Evolutionary conservation across 2,888 invertebrate genomes (phyloP).

Genomic region (Aphelenchoides bicaudatus): DNA sequence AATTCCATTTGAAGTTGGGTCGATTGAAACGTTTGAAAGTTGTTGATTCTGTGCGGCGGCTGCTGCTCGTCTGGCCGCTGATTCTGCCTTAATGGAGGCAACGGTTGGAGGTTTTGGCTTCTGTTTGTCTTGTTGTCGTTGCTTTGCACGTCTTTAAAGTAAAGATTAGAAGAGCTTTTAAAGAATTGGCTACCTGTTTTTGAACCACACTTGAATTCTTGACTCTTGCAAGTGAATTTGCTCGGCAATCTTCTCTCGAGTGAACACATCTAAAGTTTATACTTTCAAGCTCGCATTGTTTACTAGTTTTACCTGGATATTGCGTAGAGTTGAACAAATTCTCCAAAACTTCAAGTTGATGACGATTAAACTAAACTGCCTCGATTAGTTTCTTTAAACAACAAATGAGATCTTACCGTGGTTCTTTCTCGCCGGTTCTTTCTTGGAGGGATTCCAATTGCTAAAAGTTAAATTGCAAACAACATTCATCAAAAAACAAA

Average conservation of each 20-base stretch:
- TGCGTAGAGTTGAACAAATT: slow-evolving; percentile 32
- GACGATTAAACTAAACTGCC: slow-evolving; percentile 55
- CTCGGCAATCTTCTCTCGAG: slow-evolving; percentile 51
- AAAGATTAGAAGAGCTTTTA: neutral
- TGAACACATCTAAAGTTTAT: slow-evolving; percentile 57
- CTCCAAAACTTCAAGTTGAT: slow-evolving; percentile 47
- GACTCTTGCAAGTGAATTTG: slow-evolving; percentile 54
- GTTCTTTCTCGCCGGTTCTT: slow-evolving; percentile 53
- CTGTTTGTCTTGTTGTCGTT: slow-evolving; percentile 56
- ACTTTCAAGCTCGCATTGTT: neutral
- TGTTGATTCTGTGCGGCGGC: slow-evolving; percentile 16
- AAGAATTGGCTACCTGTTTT: slow-evolving; percentile 6
- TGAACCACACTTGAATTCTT: slow-evolving; percentile 48
- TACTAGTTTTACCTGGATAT: no score
- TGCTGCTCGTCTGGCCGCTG: slow-evolving; percentile 18
- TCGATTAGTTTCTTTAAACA: no score
- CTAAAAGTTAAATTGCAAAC: neutral
- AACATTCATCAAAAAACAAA: neutral
- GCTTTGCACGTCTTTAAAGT: slow-evolving; percentile 56
- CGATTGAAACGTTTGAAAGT: neutral
- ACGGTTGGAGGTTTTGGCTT: slow-evolving; percentile 38
- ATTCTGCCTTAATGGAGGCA: slow-evolving; percentile 27
- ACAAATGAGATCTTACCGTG: no score
- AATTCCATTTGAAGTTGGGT: no score
- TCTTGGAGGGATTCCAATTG: slow-evolving; percentile 30